Evolutionary conservation across 2,888 invertebrate species (phyloP).

Genomic region (Melanostoma scalare): DNA sequence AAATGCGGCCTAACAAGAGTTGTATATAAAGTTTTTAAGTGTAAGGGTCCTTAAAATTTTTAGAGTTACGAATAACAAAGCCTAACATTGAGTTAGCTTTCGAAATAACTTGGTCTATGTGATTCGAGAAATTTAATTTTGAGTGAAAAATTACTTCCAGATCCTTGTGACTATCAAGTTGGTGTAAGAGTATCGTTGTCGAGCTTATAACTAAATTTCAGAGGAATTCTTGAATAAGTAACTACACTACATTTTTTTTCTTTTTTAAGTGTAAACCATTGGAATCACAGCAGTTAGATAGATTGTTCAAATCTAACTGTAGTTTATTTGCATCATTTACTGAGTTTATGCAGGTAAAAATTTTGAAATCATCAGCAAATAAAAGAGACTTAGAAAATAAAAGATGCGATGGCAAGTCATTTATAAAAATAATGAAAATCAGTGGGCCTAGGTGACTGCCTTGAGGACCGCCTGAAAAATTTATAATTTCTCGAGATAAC

Average conservation of each 20-base stretch:
- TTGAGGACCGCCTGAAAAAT: too few relatives aligned
- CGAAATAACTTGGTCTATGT: too few relatives aligned
- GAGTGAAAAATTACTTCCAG: background rate
- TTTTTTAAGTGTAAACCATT: background rate
- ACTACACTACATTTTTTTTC: too few relatives aligned
- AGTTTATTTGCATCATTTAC: background rate
- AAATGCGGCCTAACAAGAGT: too few relatives aligned
- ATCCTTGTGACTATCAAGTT: conserved; percentile 4
- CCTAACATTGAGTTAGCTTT: too few relatives aligned
- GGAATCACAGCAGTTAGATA: background rate
- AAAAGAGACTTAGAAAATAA: background rate
- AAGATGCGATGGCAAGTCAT: background rate
- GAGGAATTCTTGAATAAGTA: too few relatives aligned
- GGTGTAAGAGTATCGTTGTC: background rate
- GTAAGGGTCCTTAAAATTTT: too few relatives aligned
- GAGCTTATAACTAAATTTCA: background rate
- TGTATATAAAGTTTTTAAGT: too few relatives aligned
- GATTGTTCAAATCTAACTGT: background rate
- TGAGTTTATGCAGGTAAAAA: background rate
- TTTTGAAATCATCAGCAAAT: background rate
- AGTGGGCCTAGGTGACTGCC: background rate
- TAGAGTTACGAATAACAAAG: too few relatives aligned
- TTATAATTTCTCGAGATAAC: too few relatives aligned
- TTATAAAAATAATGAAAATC: background rate
- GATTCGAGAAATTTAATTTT: background rate